Evolutionary conservation across 2,797 vertebrate species (phyloP), one percentile per base, ranked within the genome.

Genomic region (Taenioides sp.): DNA sequence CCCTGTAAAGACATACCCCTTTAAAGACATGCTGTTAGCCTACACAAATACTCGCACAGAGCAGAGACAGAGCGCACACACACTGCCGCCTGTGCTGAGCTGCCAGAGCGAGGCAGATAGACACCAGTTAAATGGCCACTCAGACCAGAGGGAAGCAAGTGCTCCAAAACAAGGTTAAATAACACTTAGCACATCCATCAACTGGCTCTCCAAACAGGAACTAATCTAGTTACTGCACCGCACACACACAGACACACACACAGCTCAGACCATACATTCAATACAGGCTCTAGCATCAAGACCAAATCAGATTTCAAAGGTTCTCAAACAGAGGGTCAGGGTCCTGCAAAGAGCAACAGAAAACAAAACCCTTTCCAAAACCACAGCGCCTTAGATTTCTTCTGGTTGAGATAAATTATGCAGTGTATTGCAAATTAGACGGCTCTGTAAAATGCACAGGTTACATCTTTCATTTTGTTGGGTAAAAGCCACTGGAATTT

Each of bases 141-240:
- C 91, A 91, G 89, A 79, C 82, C 81, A 86, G 88, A 87, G 88
- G 86, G 88, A 92, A 89, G 90, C 81, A 83, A 92, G 91, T 90
- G 89, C 87, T 93, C 92, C 92, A 92, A 91, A 94, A 93, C 88
- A 88, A 94, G 92, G 92, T 93, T 93, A 93, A 94, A 94, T 91
- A 92, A 91, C 90, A 92, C 91, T 93, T 90, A 91, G 86, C 84
- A 88, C 83, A 90, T 91, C 91, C 88, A 92, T 92, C 92, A 93
- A 84, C 80, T 85, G 89, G 79, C 83, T 86, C 86, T 90, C 80
- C 68, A 80, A 87, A 89, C 84, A 77, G 75, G 77, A 74, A 67
- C 75, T 76, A 75, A 63, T 75, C 73, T 60, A 80, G 86, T 79
- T 81, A 80, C 83, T 73, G 81, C 78, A 83, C 84, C 76, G 74